Conservation (phyloP, 1,140 invertebrate species). For the Hydropsyche tenuis region DNA sequence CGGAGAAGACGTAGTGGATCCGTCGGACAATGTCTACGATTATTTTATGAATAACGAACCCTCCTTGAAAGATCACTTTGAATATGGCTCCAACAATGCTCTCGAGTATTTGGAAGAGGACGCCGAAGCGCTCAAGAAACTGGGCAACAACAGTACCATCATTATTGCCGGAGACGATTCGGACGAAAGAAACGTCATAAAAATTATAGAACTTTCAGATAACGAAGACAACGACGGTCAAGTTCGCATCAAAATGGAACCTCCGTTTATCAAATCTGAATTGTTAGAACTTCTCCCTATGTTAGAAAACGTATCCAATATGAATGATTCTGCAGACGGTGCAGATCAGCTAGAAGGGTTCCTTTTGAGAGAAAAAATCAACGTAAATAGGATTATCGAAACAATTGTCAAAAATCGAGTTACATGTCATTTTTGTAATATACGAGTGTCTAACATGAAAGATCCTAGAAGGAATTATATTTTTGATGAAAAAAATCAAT, state of each 20-base stretch:
- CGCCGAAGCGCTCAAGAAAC: background rate
- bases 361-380: background rate
- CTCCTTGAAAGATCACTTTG: background rate
- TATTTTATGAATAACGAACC: slow-evolving; percentile 29
- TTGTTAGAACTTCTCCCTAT: background rate
- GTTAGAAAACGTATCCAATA: background rate
- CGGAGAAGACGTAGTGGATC: slow-evolving; percentile 9
- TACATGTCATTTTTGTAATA: slow-evolving; percentile 24
- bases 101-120: slow-evolving; percentile 13
- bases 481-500: slow-evolving; percentile 30
- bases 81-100: background rate
- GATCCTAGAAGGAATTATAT: slow-evolving; percentile 29
- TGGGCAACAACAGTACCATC: background rate
- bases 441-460: slow-evolving; percentile 20
- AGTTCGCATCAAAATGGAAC: slow-evolving; percentile 4
- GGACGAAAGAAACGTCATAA: slow-evolving; percentile 11
- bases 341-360: background rate
- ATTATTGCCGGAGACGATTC: background rate
- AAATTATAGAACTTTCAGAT: slow-evolving; percentile 22
- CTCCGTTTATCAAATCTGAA: slow-evolving; percentile 2
- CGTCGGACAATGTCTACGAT: slow-evolving; percentile 21
- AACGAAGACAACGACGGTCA: background rate
- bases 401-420: slow-evolving; percentile 5
- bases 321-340: background rate
- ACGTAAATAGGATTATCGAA: slow-evolving; percentile 17